Conservation (phyloP, 2,797 vertebrate genomes). For the Cynodonichthys magdalenae region DNA sequence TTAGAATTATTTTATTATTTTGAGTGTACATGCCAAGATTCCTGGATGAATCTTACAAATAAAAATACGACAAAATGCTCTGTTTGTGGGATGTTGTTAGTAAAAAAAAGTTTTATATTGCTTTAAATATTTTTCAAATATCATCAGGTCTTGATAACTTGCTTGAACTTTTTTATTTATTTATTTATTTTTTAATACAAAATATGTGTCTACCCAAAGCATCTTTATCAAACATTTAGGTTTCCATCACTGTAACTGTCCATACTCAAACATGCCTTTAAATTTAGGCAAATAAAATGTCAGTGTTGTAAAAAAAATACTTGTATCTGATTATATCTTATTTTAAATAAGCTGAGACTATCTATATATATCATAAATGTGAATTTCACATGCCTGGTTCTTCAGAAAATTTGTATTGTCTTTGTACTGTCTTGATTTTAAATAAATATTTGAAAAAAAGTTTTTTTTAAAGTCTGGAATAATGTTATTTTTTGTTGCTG, state of each 20-base stretch:
- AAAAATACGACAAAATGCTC: slow-evolving; percentile 15
- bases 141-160: slow-evolving; percentile 35
- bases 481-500: neutral
- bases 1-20: slow-evolving; percentile 21
- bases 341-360: slow-evolving; percentile 43
- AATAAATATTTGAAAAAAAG: slow-evolving; percentile 79
- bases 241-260: slow-evolving; percentile 22
- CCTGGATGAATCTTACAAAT: slow-evolving; percentile 17
- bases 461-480: slow-evolving; percentile 5
- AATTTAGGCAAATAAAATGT: slow-evolving; percentile 53
- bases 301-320: slow-evolving; percentile 34
- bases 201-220: slow-evolving; percentile 3
- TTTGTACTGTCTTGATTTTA: slow-evolving; percentile 80
- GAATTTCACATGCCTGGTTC: slow-evolving; percentile 64
- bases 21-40: slow-evolving; percentile 15
- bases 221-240: slow-evolving; percentile 33
- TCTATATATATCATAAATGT: slow-evolving; percentile 44
- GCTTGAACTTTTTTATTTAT: slow-evolving; percentile 35
- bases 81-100: slow-evolving; percentile 7
- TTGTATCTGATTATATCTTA: slow-evolving; percentile 48
- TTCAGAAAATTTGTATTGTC: slow-evolving; percentile 74
- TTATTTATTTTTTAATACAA: neutral
- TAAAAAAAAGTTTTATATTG: slow-evolving; percentile 8
- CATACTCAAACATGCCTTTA: slow-evolving; percentile 61
- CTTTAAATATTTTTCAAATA: slow-evolving; percentile 30